Evolutionary conservation across 2,888 invertebrate genomes (phyloP), one percentile per base, ranked within the genome.

Genomic region (Myopa testacea): DNA sequence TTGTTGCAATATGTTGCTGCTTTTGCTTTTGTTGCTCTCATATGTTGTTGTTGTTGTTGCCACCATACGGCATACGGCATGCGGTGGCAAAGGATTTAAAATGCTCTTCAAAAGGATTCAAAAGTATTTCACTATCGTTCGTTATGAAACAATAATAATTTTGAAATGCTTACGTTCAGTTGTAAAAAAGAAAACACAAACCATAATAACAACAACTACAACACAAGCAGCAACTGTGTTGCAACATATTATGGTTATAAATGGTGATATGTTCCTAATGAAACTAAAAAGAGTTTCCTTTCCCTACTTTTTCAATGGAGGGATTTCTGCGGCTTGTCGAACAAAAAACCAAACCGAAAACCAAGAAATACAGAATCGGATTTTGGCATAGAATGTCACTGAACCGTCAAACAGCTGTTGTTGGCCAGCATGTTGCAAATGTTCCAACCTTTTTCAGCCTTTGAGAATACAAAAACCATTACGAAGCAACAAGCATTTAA

Each of bases 1-100:
- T 72, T 58, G 72, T 72, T 72, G 60, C 72, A 60, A 72, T 72
- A 72, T 72, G 72, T 72, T 72, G 70, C 70, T 69, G 62, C 19
- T 58, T 1, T 4, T 26, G 62, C 19, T 26, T 26, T 26, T 26
- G 26, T 50, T 50, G 50, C 50, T n/a, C n/a, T 58, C 16, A 58
- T 58, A 58, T 37, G 65, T 65, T 65, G 4, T 38, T 65, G 65
- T 65, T 71, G 58, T 58, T 72, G 70, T 55, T 70, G 72, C 19
- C 60, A 72, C 26, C 72, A 72, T 37, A 65, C 38, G 16, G 37
- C 19, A 38, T 37, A 65, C 38, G 16, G 37, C 19, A 38, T 60
- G 69, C 50, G 45, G 45, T 45, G 55, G 37, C 63, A 50, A 74
- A 70, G 70, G 70, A 55, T 70, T 55, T 34, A 50, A 70, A 70